Evolutionary conservation across 2,113 vertebrate species (phyloP).

Genomic region (Oreochromis niloticus): DNA sequence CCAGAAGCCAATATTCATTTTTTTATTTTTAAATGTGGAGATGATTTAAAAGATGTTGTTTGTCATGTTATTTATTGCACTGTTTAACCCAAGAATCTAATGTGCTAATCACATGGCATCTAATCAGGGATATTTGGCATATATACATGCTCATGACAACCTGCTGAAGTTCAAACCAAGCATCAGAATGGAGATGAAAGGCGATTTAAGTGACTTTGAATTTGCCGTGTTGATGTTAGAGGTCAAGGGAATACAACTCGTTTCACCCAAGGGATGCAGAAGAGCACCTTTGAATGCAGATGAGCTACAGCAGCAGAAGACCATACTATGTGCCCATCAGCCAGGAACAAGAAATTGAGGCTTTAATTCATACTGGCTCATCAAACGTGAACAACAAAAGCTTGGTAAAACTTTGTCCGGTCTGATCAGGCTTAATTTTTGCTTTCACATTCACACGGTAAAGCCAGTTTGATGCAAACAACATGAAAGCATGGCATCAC

Average conservation of each 20-base stretch:
- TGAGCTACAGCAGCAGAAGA: not conserved
- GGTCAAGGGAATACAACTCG: not conserved
- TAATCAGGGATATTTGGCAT: not conserved
- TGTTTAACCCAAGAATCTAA: not conserved
- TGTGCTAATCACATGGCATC: not conserved
- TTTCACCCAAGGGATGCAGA: not conserved
- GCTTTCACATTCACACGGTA: fast-evolving
- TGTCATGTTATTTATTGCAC: not conserved
- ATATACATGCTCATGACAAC: not conserved
- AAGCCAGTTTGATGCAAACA: not conserved
- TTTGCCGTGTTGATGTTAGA: fast-evolving
- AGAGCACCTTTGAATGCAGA: not conserved
- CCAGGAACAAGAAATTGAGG: not conserved
- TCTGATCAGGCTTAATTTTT: not conserved
- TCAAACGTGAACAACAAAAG: not conserved
- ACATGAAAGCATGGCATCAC: not conserved
- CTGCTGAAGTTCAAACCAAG: not conserved
- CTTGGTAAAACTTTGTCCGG: not conserved
- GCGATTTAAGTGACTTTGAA: not conserved
- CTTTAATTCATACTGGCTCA: not conserved
- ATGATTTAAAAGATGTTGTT: not conserved
- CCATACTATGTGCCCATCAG: not conserved
- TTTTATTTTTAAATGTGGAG: not conserved
- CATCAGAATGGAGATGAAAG: not conserved
- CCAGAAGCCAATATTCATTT: not conserved